Percentiles rank a stretch among this genome's conserved stretches.
These are phyloP conservation scores for Gasterosteus nipponicus DNA, from an alignment of 2,113 vertebrate genomes.

Conservation along the genomic window DNA sequence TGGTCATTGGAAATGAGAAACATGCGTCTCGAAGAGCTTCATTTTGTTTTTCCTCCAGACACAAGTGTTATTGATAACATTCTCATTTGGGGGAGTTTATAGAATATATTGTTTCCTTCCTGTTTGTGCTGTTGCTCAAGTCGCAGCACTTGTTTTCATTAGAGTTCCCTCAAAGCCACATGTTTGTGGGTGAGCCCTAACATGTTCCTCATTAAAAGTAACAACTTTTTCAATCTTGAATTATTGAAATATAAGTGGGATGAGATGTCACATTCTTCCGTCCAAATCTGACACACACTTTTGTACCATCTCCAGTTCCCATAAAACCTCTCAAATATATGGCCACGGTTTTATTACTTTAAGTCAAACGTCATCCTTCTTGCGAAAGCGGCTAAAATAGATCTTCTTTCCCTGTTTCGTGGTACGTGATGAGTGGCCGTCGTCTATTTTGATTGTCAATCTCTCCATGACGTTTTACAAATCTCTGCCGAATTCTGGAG, in stretches of 20 bases:
- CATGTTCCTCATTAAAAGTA: constrained; percentile 64
- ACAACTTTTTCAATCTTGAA: constrained; percentile 52
- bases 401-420: constrained; percentile 48
- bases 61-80: constrained; percentile 76
- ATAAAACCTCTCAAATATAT: constrained; percentile 28
- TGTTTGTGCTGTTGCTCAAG: constrained; percentile 69
- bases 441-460: constrained; percentile 47
- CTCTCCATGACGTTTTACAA: constrained; percentile 47
- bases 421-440: constrained; percentile 52
- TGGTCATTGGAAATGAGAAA: constrained; percentile 72
- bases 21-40: constrained; percentile 62
- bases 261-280: constrained; percentile 47
- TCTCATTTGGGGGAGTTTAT: constrained; percentile 69
- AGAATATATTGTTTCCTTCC: constrained; percentile 78
- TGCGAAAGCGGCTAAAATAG: constrained; percentile 51
- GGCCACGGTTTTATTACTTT: constrained; percentile 36
- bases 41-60: constrained; percentile 63
- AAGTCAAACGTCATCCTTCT: constrained; percentile 47
- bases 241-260: constrained; percentile 52
- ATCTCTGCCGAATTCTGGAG: constrained; percentile 36
- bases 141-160: constrained; percentile 72
- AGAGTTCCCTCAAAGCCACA: constrained; percentile 57
- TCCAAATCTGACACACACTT: constrained; percentile 24
- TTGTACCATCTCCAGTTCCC: constrained; percentile 39
- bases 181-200: constrained; percentile 58